These are phyloP conservation scores for Enteromius mattozi DNA, from an alignment of 2,797 vertebrate genomes.

Conservation along the genomic window DNA sequence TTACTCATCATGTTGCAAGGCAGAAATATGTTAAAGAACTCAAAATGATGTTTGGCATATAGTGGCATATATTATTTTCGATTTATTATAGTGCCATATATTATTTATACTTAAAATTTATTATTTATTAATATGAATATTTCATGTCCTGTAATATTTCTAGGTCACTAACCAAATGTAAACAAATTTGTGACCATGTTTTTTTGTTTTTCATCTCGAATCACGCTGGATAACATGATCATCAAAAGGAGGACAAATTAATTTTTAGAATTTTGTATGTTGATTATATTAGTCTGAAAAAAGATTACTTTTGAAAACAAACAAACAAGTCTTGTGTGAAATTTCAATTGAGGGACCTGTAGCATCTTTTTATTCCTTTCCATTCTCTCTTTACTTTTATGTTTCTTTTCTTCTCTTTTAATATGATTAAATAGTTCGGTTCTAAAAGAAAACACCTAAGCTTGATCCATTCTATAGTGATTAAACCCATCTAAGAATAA, in stretches of 20 bases:
- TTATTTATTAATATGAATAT: background rate
- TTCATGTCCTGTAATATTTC: background rate
- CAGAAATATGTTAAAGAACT: background rate
- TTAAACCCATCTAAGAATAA: slow-evolving; percentile 3
- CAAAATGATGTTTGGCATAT: background rate
- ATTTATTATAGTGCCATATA: background rate
- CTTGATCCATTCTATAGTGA: background rate
- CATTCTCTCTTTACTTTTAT: background rate
- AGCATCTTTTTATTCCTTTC: background rate
- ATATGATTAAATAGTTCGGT: background rate
- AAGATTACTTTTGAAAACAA: too few relatives aligned
- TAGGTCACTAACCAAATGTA: background rate
- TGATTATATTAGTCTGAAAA: too few relatives aligned
- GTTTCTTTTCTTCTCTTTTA: background rate
- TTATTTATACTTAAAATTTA: background rate
- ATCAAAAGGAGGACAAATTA: background rate
- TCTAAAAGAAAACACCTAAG: slow-evolving; percentile 1
- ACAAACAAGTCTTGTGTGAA: too few relatives aligned
- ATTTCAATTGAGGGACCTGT: background rate
- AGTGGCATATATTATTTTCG: background rate
- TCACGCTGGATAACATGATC: background rate
- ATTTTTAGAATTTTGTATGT: too few relatives aligned
- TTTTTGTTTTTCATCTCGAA: background rate
- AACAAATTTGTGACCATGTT: background rate
- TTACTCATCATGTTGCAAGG: background rate